These are phyloP conservation scores for Corythornis vintsioides DNA, from an alignment of 2,113 vertebrate species.

Conservation along the genomic window DNA sequence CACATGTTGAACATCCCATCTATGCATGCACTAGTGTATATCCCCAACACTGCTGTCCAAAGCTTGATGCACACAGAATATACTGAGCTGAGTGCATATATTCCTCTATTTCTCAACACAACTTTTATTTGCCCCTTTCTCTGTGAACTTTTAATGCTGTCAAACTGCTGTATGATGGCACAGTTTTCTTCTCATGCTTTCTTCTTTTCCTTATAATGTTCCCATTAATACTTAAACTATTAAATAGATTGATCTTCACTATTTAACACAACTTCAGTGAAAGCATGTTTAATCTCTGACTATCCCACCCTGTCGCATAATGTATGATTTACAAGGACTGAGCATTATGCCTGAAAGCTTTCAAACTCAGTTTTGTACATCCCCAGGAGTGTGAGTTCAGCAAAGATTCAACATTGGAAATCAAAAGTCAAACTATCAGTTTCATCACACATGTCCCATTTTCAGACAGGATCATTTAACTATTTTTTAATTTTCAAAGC, in stretches of 20 bases:
- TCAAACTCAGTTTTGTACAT: neutral
- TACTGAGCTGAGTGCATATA: neutral
- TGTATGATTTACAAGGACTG: neutral
- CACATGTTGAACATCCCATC: neutral
- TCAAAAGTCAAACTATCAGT: neutral
- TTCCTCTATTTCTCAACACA: neutral
- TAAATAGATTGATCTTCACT: neutral
- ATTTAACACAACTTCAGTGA: neutral
- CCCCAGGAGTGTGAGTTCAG: neutral
- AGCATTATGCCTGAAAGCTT: neutral
- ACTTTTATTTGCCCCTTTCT: neutral
- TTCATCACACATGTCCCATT: neutral
- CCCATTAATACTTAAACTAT: neutral
- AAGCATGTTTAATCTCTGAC: neutral
- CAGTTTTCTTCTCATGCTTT: neutral
- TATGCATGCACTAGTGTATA: neutral
- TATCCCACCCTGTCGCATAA: neutral
- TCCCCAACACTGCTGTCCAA: neutral
- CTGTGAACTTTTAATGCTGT: neutral
- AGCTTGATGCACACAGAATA: neutral
- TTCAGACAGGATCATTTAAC: neutral
- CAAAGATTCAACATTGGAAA: neutral
- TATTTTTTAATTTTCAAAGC: neutral
- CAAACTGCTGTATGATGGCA: neutral
- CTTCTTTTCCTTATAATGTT: neutral